Conservation (phyloP, 2,113 vertebrate genomes). For the Tylochromis polylepis region DNA sequence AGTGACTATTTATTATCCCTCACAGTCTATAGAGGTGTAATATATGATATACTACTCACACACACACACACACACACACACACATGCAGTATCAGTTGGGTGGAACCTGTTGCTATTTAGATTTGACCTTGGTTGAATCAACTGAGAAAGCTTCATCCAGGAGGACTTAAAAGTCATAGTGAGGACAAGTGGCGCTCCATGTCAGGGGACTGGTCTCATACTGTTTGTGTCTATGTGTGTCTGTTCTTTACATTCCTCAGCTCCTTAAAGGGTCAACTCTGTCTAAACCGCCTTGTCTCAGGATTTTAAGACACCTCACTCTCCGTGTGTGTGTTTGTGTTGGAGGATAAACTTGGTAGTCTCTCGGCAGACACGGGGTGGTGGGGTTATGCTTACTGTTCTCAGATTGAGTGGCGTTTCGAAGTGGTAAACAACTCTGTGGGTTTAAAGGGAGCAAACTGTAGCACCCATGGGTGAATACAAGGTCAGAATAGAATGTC, state of each 20-base stretch:
- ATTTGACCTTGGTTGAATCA: constrained; percentile 7
- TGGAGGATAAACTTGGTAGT: background rate
- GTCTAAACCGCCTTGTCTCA: constrained; percentile 16
- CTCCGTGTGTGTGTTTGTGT: background rate
- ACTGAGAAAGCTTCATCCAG: background rate
- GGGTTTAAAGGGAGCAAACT: background rate
- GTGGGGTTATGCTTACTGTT: background rate
- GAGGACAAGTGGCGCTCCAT: background rate
- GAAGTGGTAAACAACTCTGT: constrained; percentile 38
- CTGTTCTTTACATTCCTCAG: background rate
- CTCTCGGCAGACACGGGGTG: background rate
- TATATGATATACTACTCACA: background rate
- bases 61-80: background rate
- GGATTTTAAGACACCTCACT: background rate
- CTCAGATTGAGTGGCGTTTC: constrained; percentile 10
- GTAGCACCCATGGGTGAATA: background rate
- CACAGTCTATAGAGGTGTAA: background rate
- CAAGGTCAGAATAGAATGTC: background rate
- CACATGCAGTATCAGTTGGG: background rate
- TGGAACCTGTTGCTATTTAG: background rate
- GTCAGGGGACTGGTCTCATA: background rate
- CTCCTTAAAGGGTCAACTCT: constrained; percentile 43
- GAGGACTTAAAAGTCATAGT: constrained; percentile 5
- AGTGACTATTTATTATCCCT: accelerated
- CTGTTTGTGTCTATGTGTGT: background rate